Base-by-base conservation (phyloP, 2,888 invertebrate genomes). In the Ectropis crepuscularia region DNA sequence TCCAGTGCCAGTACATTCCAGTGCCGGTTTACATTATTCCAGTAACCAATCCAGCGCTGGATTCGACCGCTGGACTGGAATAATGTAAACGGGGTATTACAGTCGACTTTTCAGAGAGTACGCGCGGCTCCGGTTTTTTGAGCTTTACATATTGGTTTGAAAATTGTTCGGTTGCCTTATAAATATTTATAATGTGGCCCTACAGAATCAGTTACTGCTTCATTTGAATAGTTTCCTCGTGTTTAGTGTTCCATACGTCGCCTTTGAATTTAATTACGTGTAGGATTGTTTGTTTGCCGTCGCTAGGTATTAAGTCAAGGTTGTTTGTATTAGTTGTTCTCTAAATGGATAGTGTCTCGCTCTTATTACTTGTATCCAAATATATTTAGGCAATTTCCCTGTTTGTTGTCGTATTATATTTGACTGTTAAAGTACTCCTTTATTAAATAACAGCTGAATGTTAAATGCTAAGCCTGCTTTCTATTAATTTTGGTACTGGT, bases 201-300 rank as follows among this genome's bases (percentile, higher is more conserved):
- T 61, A 55, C 65, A 65, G 71, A 71, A 74, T 77, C 71, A 73
- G 68, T 69, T 61, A 61, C 64, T 70, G 67, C 67, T 74, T 75
- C 67, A 80, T 79, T 80, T 74, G 71, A 75, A 79, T 79, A 75
- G 74, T 75, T 74, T 69, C 51, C 55, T 61, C 61, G 63, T 69
- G 67, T 64, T 72, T 63, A 67, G 64, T 68, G 68, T 65, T 72
- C 69, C 68, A 65, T 63, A 70, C 53, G 60, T 63, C 59, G 51
- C 61, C 63, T 74, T 70, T 66, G 69, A 76, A 77, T 76, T 74
- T 73, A 74, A 74, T 78, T 78, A 72, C 57, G 60, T 71, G 59
- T 60, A 53, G 54, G 51, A 48, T 59, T 63, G 67, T 67, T 62
- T 63, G 62, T 67, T 63, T 39, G 51, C 8, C 50, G 63, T 43